Base-by-base conservation (phyloP, 2,888 invertebrate genomes). In the Seira musarum region DNA sequence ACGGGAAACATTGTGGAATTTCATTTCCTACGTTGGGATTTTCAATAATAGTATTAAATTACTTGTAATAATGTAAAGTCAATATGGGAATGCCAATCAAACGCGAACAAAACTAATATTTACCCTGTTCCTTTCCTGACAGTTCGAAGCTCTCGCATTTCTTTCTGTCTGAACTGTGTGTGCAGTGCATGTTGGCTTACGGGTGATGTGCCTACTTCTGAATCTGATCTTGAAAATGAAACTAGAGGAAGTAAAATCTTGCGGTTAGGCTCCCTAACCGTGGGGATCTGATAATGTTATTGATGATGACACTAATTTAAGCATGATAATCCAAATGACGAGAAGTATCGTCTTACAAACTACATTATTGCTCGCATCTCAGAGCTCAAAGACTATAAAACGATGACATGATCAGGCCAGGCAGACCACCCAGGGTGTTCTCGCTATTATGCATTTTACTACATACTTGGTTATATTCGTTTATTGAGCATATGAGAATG, bases 241-340 rank as follows among this genome's bases (percentile, higher is more conserved):
- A 53, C 17, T 13, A 53, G 13, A 8, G 30, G 30, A 8, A 30
- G 2, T 30, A 8, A 8, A 30, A 30, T 30, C 3, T 8, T 30
- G 30, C 30, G 30, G 30, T 30, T 30, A 30, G 30, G 8, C 30
- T 5, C 8, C 8, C 30, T 2, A 30, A 30, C 30, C 3, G 8
- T 30, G 30, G 13, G 53, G 53, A 30, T 53, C 53, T 53, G 53
- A 53, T n/a, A 53, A 53, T 53, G 53, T 19, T 24, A 19, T 40
- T 71, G 71, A 63, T 72, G 73, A 24, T 46, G 53, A 61, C 63
- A 69, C 61, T 75, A 75, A 69, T 69, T 75, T 75, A 75, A 49
- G 53, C 53, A 53, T n/a, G 6, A 53, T 53, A 53, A 53, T 17
- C 53, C 53, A 17, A 53, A 17, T 53, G 17, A 13, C 15, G 53